A percentile compares a stretch with the other conserved stretches of the same genome.
These are phyloP conservation scores for Drosophila rufa DNA, from an alignment of 1,140 invertebrate genomes.

Conservation along the genomic window DNA sequence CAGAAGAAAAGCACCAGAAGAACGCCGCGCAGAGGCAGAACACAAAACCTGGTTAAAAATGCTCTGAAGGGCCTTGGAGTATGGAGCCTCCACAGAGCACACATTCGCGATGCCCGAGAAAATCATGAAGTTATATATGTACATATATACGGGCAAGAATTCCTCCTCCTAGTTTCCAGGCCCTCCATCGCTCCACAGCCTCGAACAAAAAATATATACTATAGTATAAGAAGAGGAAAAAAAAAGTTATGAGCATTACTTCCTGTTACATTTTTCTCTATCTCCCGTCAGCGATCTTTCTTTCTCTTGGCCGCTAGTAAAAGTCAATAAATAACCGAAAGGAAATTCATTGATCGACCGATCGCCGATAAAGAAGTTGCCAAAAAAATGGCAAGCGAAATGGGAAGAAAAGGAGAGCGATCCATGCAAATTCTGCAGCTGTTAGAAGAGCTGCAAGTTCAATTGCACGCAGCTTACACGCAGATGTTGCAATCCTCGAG, in stretches of 20 bases:
- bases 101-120: constrained; percentile 22
- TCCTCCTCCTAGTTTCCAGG: constrained; percentile 12
- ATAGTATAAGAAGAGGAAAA: not conserved
- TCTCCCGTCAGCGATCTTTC: constrained; percentile 34
- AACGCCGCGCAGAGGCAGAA: constrained; percentile 31
- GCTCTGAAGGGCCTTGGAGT: constrained; percentile 47
- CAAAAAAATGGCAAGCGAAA: constrained; percentile 13
- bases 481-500: constrained; percentile 76
- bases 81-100: constrained; percentile 19
- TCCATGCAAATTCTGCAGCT: constrained; percentile 65
- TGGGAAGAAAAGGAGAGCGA: constrained; percentile 19
- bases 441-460: constrained; percentile 70
- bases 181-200: constrained; percentile 7
- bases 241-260: constrained; percentile 48
- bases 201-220: not conserved
- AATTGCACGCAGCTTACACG: constrained; percentile 60
- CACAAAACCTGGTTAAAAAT: constrained; percentile 24
- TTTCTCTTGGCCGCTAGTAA: constrained; percentile 60
- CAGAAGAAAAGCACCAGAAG: constrained; percentile 34
- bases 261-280: constrained; percentile 62
- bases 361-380: constrained; percentile 60
- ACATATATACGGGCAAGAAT: constrained; percentile 6
- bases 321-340: constrained; percentile 77
- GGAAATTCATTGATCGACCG: constrained; percentile 78
- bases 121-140: constrained; percentile 19